These are phyloP conservation scores for Portevinia maculata DNA, from an alignment of 2,888 invertebrate genomes.

Conservation along the genomic window DNA sequence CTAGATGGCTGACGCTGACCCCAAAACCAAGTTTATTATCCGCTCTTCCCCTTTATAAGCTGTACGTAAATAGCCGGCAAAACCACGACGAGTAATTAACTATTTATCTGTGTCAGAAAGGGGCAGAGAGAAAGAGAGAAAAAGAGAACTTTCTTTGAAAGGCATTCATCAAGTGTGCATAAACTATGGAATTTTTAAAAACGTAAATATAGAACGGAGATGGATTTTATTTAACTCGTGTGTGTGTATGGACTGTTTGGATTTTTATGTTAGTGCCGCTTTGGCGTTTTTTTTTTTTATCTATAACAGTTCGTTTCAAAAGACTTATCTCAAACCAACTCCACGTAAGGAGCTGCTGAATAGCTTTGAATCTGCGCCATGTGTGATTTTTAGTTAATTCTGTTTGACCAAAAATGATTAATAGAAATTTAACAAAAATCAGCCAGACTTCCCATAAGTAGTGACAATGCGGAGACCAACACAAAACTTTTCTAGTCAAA, in stretches of 20 bases:
- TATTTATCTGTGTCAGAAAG: conserved; percentile 24
- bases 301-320: conserved; percentile 3
- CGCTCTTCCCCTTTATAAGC: neutral
- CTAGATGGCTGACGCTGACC: conserved; percentile 5
- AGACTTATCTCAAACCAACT: conserved; percentile 14
- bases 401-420: too few species aligned
- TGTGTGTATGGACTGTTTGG: conserved; percentile 26
- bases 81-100: conserved; percentile 12
- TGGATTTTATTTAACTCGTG: conserved; percentile 15
- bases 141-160: conserved; percentile 41
- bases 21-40: conserved; percentile 32
- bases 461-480: too few species aligned
- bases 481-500: too few species aligned
- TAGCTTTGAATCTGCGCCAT: too few species aligned
- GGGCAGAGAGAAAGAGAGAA: neutral
- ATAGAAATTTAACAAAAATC: too few species aligned
- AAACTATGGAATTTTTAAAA: conserved; percentile 38
- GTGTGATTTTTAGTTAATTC: too few species aligned
- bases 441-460: too few species aligned
- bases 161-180: conserved; percentile 43
- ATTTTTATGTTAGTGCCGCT: neutral
- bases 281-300: neutral
- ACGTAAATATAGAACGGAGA: conserved; percentile 30
- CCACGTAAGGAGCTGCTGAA: neutral
- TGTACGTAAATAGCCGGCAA: neutral